Conservation (phyloP, 2,888 invertebrate species). For the Serrognathus titanus region DNA sequence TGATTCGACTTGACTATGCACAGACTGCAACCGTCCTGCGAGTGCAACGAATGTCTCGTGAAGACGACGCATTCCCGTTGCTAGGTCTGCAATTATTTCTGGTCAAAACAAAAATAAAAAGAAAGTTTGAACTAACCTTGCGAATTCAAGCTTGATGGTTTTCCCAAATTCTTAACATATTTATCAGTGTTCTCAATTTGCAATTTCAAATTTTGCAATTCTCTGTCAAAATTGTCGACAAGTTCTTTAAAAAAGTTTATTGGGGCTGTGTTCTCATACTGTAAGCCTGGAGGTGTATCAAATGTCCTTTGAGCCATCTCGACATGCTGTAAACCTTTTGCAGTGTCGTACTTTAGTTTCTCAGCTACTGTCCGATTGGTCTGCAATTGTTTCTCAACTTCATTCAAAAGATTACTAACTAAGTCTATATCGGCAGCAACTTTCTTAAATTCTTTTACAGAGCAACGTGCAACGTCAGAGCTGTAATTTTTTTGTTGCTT, state of each 20-base stretch:
- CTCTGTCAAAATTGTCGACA: constrained; percentile 66
- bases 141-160: constrained; percentile 62
- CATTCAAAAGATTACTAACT: constrained; percentile 57
- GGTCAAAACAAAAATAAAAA: not conserved
- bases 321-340: constrained; percentile 66
- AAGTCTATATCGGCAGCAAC: constrained; percentile 62
- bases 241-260: constrained; percentile 67
- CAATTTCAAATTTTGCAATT: constrained; percentile 64
- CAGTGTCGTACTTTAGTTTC: constrained; percentile 69
- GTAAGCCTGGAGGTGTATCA: constrained; percentile 70
- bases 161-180: constrained; percentile 64
- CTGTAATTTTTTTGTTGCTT: constrained; percentile 80
- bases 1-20: constrained; percentile 73
- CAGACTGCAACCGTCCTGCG: constrained; percentile 81
- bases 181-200: constrained; percentile 72
- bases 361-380: constrained; percentile 59
- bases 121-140: constrained; percentile 51
- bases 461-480: constrained; percentile 71
- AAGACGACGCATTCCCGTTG: constrained; percentile 73
- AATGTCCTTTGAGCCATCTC: constrained; percentile 78
- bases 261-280: constrained; percentile 72
- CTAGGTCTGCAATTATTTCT: constrained; percentile 59
- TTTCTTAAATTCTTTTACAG: constrained; percentile 59
- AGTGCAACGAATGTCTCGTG: constrained; percentile 84
- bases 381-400: constrained; percentile 61